Percentiles rank a stretch among this genome's conserved stretches.
Evolutionary conservation across 2,797 vertebrate genomes (phyloP).

Genomic region (Chelmon rostratus): DNA sequence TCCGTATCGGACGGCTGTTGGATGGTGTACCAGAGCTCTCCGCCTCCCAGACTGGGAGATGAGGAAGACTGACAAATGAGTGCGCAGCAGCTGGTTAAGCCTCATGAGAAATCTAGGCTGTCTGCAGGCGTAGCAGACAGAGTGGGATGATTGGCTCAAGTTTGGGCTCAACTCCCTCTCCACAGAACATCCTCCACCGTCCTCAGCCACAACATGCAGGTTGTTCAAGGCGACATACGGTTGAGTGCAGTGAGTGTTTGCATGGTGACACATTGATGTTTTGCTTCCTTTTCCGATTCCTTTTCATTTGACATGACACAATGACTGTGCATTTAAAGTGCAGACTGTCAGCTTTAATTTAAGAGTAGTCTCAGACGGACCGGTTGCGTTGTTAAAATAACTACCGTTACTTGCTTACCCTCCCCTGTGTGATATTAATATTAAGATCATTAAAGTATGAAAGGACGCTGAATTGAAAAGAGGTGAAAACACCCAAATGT

Average conservation of each 20-base stretch:
- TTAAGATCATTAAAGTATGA: slow-evolving; percentile 19
- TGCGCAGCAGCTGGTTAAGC: slow-evolving; percentile 59
- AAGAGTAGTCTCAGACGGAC: slow-evolving; percentile 21
- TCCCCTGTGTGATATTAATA: not conserved
- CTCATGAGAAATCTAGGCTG: slow-evolving; percentile 52
- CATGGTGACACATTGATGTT: slow-evolving; percentile 65
- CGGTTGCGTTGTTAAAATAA: slow-evolving; percentile 25
- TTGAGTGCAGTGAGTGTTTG: slow-evolving; percentile 56
- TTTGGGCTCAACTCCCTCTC: slow-evolving; percentile 36
- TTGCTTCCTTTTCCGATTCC: slow-evolving; percentile 43
- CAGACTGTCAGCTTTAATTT: slow-evolving; percentile 77
- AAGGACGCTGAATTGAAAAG: not conserved
- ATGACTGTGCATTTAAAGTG: slow-evolving; percentile 76
- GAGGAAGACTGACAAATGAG: slow-evolving; percentile 64
- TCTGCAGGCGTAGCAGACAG: slow-evolving; percentile 46
- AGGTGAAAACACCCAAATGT: not conserved
- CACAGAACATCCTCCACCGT: slow-evolving; percentile 17
- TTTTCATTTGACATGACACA: slow-evolving; percentile 68
- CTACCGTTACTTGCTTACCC: slow-evolving; percentile 2
- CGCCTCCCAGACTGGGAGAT: slow-evolving; percentile 38
- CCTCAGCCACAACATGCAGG: slow-evolving; percentile 38
- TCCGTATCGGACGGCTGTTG: slow-evolving; percentile 32
- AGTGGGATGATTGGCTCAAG: slow-evolving; percentile 42
- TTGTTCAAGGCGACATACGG: slow-evolving; percentile 59
- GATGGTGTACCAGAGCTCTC: slow-evolving; percentile 19